Base-by-base conservation (phyloP, 1,140 invertebrate genomes). In the Drosophila virilis region DNA sequence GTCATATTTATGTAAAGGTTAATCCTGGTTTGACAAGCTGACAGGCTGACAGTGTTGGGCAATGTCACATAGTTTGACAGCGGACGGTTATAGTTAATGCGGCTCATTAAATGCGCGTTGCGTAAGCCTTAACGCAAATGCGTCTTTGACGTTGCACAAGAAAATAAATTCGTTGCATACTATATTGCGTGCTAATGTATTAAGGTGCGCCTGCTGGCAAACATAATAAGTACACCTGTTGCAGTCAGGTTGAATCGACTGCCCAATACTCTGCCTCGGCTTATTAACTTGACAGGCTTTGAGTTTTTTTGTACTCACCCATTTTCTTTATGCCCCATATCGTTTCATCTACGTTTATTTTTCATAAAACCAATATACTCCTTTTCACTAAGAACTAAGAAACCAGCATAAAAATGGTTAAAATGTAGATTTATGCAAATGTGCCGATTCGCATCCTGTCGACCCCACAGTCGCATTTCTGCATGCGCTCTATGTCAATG, bases 401-500 rank as follows among this genome's bases (percentile, higher is more conserved):
- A 6, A 12, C 1, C 46, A 12, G 46, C 0, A 12, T 28, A 22
- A 82, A 88, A 67, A 77, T 84, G 52, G 67, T 80, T 84, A 73
- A 83, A 89, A 89, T 89, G 84, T 80, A 84, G 84, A 89, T 88
- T 89, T 80, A 88, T 89, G 84, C 84, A 89, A 89, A 89, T 89
- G 80, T 69, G 38, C 59, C 64, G 77, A 5, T 70, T 85, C 67
- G 71, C 76, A 86, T 78, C 71, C 78, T 82, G 68, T 65, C 72
- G 6, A 3, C 28, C 28, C 46, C 48, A 8, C 22, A 32, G 12
- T 15, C 28, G 13, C 40, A 33, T 35, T 67, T 67, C 65, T 74
- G 62, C 55, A 77, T 74, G 68, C 69, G 59, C 73, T 82, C 68
- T 82, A 78, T 75, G 79, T 71, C 72, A 77, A 78, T 83, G 74